Evolutionary conservation across 35 echinoderm and acorn worm species (phyloP).

Genomic region (Heliocidaris tuberculata): DNA sequence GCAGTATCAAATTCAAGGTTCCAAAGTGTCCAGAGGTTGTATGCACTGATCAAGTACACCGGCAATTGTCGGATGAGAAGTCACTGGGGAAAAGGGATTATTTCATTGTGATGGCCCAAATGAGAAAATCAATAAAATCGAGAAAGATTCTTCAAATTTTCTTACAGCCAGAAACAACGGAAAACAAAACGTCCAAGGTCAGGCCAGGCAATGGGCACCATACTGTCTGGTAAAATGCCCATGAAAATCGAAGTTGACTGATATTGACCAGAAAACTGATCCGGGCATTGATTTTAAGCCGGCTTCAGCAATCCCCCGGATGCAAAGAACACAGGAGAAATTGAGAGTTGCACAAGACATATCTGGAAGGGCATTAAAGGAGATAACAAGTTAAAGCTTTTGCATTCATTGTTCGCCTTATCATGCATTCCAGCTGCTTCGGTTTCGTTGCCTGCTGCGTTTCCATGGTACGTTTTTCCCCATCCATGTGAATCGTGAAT

Average conservation of each 20-base stretch:
- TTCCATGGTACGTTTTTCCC: neutral
- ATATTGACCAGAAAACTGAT: constrained; percentile 18
- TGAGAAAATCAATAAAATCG: neutral
- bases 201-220: neutral
- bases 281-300: neutral
- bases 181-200: neutral
- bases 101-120: neutral
- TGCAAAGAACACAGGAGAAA: neutral
- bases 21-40: neutral
- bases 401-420: constrained; percentile 10
- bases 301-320: neutral
- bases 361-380: neutral
- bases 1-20: neutral
- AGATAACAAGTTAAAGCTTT: neutral
- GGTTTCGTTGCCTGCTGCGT: neutral
- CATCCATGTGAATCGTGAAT: constrained; percentile 10
- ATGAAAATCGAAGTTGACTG: neutral
- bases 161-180: neutral
- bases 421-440: neutral
- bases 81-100: neutral
- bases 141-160: neutral
- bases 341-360: neutral
- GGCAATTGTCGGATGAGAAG: neutral
- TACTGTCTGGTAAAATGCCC: neutral
- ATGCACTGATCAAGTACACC: neutral